These are phyloP conservation scores for Ennomos quercinarius DNA, from an alignment of 2,888 invertebrate species.

Conservation along the genomic window DNA sequence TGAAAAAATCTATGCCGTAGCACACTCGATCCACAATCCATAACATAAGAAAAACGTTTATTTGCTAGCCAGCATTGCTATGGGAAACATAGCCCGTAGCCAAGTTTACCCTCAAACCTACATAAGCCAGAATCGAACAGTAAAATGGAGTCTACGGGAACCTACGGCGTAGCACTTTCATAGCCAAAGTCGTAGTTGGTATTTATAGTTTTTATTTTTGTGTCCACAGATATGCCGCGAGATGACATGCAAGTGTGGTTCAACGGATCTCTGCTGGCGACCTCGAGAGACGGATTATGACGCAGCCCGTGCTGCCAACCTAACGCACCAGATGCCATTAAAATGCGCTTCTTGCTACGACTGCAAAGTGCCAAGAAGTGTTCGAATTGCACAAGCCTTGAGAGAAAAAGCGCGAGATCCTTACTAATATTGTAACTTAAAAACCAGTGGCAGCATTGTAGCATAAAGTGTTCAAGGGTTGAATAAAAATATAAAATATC, in stretches of 20 bases:
- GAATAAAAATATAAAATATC: too few species aligned
- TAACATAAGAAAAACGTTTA: too few species aligned
- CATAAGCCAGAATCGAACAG: too few species aligned
- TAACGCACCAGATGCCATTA: slow-evolving; percentile 63
- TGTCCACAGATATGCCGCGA: slow-evolving; percentile 69
- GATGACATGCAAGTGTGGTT: slow-evolving; percentile 69
- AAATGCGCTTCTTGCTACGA: slow-evolving; percentile 51
- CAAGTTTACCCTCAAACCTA: too few species aligned
- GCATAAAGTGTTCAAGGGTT: too few species aligned
- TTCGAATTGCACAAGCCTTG: slow-evolving; percentile 60
- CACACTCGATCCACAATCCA: too few species aligned
- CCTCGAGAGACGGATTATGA: slow-evolving; percentile 67
- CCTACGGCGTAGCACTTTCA: neutral
- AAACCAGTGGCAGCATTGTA: too few species aligned
- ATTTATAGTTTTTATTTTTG: too few species aligned
- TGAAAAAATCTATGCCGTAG: too few species aligned
- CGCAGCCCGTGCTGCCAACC: slow-evolving; percentile 63
- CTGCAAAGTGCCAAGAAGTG: slow-evolving; percentile 60
- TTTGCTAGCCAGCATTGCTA: too few species aligned
- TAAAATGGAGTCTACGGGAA: neutral
- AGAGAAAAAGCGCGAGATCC: slow-evolving; percentile 46
- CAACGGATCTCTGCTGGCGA: slow-evolving; percentile 68
- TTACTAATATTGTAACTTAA: slow-evolving; percentile 14
- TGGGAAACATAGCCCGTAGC: too few species aligned
- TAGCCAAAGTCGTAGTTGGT: neutral